Evolutionary conservation across 2,797 vertebrate species (phyloP), one percentile per base, ranked within the genome.

Genomic region (Siniperca undulata): DNA sequence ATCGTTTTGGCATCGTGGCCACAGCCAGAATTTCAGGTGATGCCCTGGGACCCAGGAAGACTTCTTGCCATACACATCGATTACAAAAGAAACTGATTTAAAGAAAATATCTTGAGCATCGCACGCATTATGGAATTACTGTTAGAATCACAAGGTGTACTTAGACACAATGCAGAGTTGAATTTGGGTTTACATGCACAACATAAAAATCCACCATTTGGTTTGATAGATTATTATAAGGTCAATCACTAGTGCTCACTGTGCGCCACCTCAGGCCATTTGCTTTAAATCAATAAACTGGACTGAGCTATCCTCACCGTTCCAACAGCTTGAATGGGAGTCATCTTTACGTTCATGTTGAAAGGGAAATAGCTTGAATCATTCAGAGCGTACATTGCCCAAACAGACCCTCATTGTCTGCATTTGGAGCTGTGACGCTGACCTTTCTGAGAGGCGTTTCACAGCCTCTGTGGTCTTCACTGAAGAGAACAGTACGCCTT

Each of bases 361-460:
- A 69, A 24, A 24, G 52, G 30, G 36, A 72, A 60, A 79, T 70
- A 82, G 79, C 71, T 65, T 12, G 20, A 48, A 50, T 38, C 55
- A 70, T 71, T 84, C 42, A 40, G 74, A 69, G 48, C 70, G 2
- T 27, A 27, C 40, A 30, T 0, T 3, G 8, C 3, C 13, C 52
- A 59, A 65, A 89, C 77, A 90, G 55, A 65, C 48, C 73, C 62
- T 75, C 34, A 65, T 76, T 89, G 81, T 86, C 1, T 0, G 10
- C 5, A 46, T 70, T 48, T 7, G 55, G 30, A 53, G 71, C 74
- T 20, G 62, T 64, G 70, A 74, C 8, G 9, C 19, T 34, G 55
- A 20, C 24, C 42, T 65, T n/a, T 55, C 42, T 38, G 34, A 52
- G 67, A 64, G n/a, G 10, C 24, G 2, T 74, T 72, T 83, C 17